Evolutionary conservation across 2,888 invertebrate genomes (phyloP), one percentile per base, ranked within the genome.

Genomic region (Muschampia plurimacula): DNA sequence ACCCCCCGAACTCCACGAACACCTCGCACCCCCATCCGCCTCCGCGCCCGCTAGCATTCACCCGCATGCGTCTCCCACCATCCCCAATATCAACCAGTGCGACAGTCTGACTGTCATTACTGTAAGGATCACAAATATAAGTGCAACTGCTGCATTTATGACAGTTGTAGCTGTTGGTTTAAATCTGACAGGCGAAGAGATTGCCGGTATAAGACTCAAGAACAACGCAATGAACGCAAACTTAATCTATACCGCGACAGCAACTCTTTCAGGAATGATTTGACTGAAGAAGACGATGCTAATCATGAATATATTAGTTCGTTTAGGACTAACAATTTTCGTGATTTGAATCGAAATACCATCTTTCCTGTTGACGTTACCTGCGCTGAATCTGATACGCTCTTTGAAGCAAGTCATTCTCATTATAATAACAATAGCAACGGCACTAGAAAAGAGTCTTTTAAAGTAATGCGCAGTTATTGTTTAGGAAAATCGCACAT

Each of bases 1-100:
- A 74, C 74, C 62, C 74, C 66, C 75, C 59, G 63, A 66, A 67
- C 9, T 68, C 59, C 64, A 74, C 65, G 76, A 74, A 75, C 60
- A 73, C 70, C 66, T 76, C 28, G 75, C 59, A 39, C 71, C 63
- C 72, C 76, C 49, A 72, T 55, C 74, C 41, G 72, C 57, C 69
- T 72, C 41, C 72, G 15, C 72, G 49, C 72, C 69, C 60, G 69
- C 66, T 69, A 66, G 36, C 68, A 39, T n/a, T 1, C 60, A 28
- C 36, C 12, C 68, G 68, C 62, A 57, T 67, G 67, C 67, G 67
- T 57, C 41, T 5, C 28, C 13, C 32, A 12, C 28, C 32, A 8
- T 28, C 67, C 67, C 13, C 22, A 44, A 41, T 36, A 15, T 15
- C 12, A 32, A 44, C 7, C 10, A 28, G 32, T 32, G 12, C 13